Conservation (phyloP, 2,888 invertebrate species). For the Habrosyne pyritoides region DNA sequence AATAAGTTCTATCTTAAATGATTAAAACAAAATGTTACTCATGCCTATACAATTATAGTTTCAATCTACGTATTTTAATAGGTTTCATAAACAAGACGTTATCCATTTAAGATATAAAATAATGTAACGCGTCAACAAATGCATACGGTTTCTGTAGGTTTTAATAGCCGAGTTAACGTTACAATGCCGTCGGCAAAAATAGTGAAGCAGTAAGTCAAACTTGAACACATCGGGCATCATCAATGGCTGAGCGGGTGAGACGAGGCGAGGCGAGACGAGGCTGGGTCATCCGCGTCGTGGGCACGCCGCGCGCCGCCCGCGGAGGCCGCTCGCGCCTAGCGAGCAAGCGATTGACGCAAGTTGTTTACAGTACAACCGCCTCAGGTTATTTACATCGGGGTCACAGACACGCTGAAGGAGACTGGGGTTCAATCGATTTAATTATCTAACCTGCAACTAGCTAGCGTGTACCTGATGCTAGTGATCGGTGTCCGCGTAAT, state of each 20-base stretch:
- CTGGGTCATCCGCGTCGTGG: slow-evolving; percentile 35
- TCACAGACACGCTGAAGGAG: slow-evolving; percentile 81
- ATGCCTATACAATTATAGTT: no score
- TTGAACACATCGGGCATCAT: slow-evolving; percentile 57
- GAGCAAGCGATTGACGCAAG: slow-evolving; percentile 74
- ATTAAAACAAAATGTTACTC: no score
- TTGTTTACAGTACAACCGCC: slow-evolving; percentile 78
- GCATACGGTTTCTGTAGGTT: slow-evolving; percentile 32
- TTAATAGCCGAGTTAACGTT: slow-evolving; percentile 42
- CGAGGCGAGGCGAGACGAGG: slow-evolving; percentile 19
- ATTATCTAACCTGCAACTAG: slow-evolving; percentile 71
- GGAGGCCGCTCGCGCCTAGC: slow-evolving; percentile 27
- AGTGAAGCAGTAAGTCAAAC: slow-evolving; percentile 50
- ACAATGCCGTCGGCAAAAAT: slow-evolving; percentile 35
- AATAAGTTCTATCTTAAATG: no score
- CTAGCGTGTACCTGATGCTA: slow-evolving; percentile 31
- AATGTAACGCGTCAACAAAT: slow-evolving; percentile 33
- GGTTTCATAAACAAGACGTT: no score
- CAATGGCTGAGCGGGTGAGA: slow-evolving; percentile 49
- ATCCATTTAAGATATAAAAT: no score
- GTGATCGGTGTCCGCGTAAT: slow-evolving; percentile 51
- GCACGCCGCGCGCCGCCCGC: slow-evolving; percentile 39
- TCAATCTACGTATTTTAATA: no score
- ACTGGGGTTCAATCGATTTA: slow-evolving; percentile 74
- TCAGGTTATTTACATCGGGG: slow-evolving; percentile 83